A percentile compares a stretch with the other conserved stretches of the same genome.
These are phyloP conservation scores for Montipora sp. DNA, from an alignment of 64 coral and sea anemone species.

Conservation along the genomic window DNA sequence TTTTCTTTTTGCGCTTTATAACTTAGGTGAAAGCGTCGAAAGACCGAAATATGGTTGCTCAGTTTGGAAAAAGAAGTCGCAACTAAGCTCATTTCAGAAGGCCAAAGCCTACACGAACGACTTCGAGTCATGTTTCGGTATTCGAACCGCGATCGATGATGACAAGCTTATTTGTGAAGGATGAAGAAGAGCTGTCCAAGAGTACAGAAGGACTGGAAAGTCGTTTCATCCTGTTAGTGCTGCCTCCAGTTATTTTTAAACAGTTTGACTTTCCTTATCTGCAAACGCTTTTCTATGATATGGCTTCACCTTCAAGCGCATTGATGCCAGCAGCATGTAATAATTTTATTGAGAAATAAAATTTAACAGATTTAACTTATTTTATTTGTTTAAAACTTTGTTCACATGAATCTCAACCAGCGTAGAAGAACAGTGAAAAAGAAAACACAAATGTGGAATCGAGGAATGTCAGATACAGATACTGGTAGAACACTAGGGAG, in stretches of 20 bases:
- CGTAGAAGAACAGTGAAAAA: neutral
- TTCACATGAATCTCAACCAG: slow-evolving; percentile 2
- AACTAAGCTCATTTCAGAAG: too few relatives aligned
- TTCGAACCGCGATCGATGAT: too few relatives aligned
- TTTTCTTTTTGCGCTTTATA: too few relatives aligned
- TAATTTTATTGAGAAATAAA: neutral
- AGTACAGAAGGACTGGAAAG: neutral
- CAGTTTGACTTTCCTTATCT: neutral
- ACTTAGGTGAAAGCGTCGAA: too few relatives aligned
- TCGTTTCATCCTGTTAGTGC: neutral
- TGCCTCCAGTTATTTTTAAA: neutral
- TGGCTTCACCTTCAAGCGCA: too few relatives aligned
- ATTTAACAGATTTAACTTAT: neutral
- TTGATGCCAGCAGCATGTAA: too few relatives aligned
- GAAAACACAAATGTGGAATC: neutral
- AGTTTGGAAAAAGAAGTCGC: too few relatives aligned
- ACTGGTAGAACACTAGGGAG: neutral
- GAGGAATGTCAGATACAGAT: neutral
- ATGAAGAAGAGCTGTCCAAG: too few relatives aligned
- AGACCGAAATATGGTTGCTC: too few relatives aligned
- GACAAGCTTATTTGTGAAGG: too few relatives aligned
- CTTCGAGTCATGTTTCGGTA: too few relatives aligned
- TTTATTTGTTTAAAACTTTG: neutral
- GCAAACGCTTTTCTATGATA: neutral
- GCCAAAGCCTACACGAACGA: too few relatives aligned